Percentiles rank a stretch among this genome's conserved stretches.
These are phyloP conservation scores for Siniperca scherzeri DNA, from an alignment of 2,797 vertebrate species.

Conservation along the genomic window DNA sequence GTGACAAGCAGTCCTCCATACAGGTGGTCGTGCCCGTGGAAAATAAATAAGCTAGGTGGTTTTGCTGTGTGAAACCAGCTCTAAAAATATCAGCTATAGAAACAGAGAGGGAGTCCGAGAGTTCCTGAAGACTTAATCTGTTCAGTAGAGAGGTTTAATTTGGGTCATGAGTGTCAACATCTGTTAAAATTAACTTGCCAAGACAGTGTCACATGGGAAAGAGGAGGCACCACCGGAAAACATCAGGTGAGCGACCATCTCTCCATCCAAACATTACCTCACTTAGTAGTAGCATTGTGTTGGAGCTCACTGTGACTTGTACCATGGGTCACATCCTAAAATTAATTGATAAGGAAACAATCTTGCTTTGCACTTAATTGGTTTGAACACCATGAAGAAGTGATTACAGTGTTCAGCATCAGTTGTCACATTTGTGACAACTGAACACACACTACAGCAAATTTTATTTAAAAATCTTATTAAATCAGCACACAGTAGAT, in stretches of 20 bases:
- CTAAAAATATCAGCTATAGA: slow-evolving; percentile 53
- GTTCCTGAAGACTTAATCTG: slow-evolving; percentile 42
- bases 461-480: neutral
- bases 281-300: slow-evolving; percentile 4
- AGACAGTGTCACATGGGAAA: slow-evolving; percentile 22
- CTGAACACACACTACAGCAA: neutral
- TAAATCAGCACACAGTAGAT: neutral
- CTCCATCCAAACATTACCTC: slow-evolving; percentile 3
- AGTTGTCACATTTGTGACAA: slow-evolving; percentile 21
- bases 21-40: neutral
- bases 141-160: slow-evolving; percentile 51
- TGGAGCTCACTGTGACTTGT: neutral
- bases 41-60: slow-evolving; percentile 30
- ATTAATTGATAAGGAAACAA: neutral
- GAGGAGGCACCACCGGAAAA: slow-evolving; percentile 5
- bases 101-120: slow-evolving; percentile 33
- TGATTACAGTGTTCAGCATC: neutral
- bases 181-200: slow-evolving; percentile 47
- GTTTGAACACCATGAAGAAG: neutral
- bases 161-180: slow-evolving; percentile 55
- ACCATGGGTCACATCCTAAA: neutral
- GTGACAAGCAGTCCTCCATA: slow-evolving; percentile 27
- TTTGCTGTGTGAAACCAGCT: slow-evolving; percentile 23
- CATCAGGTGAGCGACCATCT: slow-evolving; percentile 35
- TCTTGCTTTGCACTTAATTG: neutral